Evolutionary conservation across 2,797 vertebrate species (phyloP).

Genomic region (Anabacerthia variegaticeps): DNA sequence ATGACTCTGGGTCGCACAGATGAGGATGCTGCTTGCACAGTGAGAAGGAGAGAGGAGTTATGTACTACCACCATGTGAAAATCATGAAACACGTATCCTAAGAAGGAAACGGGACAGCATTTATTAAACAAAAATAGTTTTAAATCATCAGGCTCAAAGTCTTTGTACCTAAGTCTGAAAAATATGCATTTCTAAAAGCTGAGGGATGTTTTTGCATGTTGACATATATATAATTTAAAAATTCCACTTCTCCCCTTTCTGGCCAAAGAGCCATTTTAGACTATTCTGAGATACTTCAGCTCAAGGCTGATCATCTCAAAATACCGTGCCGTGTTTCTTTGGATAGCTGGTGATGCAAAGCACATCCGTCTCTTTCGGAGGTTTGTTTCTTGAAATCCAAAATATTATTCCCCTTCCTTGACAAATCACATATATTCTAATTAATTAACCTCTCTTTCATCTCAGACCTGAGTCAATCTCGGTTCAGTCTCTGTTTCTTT

Average conservation of each 20-base stretch:
- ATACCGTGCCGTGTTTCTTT: neutral
- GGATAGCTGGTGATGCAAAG: neutral
- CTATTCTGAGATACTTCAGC: neutral
- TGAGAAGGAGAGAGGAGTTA: neutral
- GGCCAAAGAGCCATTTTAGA: neutral
- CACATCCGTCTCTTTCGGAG: neutral
- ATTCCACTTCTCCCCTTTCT: neutral
- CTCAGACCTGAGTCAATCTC: neutral
- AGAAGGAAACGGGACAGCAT: neutral
- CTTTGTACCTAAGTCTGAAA: neutral
- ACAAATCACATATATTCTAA: neutral
- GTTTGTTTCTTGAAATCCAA: neutral
- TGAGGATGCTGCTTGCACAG: neutral
- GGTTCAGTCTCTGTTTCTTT: neutral
- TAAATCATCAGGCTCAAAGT: neutral
- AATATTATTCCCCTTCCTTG: neutral
- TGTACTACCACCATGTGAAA: neutral
- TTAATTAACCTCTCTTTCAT: neutral
- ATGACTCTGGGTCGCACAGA: neutral
- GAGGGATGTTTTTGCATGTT: rapidly evolving
- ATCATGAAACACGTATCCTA: neutral
- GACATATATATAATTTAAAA: neutral
- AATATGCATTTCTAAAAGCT: neutral
- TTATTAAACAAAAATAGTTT: neutral
- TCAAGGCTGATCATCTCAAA: neutral